Percentiles rank a stretch among this genome's conserved stretches.
phyloP scores from a whole-genome alignment of 2,888 invertebrate species.

The Spialia ferax region DNA sequence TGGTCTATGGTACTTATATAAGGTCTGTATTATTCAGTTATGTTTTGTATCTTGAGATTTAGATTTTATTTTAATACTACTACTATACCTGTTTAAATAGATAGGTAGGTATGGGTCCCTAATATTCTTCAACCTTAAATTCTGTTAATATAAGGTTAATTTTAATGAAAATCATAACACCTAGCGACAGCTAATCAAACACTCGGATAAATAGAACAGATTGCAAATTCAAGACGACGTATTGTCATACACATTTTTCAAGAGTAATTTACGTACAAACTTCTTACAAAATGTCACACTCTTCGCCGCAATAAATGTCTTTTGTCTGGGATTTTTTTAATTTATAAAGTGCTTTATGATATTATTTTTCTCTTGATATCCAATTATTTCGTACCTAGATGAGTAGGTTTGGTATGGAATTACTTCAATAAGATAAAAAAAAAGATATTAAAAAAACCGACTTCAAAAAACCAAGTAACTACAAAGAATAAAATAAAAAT shows the following conservation, averaged over 20 bases:
- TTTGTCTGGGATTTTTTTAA: conserved; percentile 17
- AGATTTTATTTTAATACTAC: too few relatives aligned
- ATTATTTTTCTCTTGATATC: not conserved
- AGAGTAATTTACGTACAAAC: conserved; percentile 10
- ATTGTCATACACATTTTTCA: conserved; percentile 23
- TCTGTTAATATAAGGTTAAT: too few relatives aligned
- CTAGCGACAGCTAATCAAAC: not conserved
- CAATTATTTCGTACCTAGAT: not conserved
- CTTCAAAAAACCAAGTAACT: too few relatives aligned
- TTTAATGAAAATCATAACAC: not conserved
- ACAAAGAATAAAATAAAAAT: too few relatives aligned
- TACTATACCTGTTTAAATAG: too few relatives aligned
- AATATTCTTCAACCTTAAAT: not conserved
- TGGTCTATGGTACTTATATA: too few relatives aligned
- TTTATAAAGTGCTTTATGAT: not conserved
- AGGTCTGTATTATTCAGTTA: too few relatives aligned
- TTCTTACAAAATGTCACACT: conserved; percentile 27
- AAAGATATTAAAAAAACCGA: too few relatives aligned
- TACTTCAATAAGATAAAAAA: too few relatives aligned
- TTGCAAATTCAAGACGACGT: conserved; percentile 1
- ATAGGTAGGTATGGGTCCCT: too few relatives aligned
- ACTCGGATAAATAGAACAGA: not conserved
- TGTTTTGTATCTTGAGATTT: too few relatives aligned
- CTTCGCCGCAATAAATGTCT: conserved; percentile 29
- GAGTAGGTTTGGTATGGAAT: too few relatives aligned